Evolutionary conservation across 1,140 invertebrate genomes (phyloP), one percentile per base, ranked within the genome.

Genomic region (Apis florea): DNA sequence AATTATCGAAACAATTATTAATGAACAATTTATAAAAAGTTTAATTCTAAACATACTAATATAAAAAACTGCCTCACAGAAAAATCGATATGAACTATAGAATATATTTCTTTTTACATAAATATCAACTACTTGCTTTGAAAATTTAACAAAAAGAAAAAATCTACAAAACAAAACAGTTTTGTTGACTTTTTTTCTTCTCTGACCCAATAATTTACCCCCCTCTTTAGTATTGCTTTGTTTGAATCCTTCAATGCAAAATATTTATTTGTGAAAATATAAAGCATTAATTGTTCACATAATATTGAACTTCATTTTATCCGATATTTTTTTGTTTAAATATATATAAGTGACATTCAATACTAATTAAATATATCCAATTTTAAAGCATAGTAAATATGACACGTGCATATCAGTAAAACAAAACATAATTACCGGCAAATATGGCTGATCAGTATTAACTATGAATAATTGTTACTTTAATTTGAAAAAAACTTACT

Each of bases 401-500:
- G 15, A 73, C 69, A 72, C 49, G 54, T 67, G 69, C 53, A 59
- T 56, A 56, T 58, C 31, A 24, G 15, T 51, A 56, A 59, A 58
- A 73, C 66, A 68, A 79, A 79, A 19, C n/a, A 19, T 10, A 56
- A 31, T 72, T 73, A 56, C 82, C 77, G 82, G 71, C 53, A 81
- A 75, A 70, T 15, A 83, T 59, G 71, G 53, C 56, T 2, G 51
- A 75, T 56, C 31, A 12, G 0, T 75, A 69, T 75, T 63, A 40
- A 64, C 19, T 8, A 11, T 8, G 19, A 56, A 40, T 51, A n/a
- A 74, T 63, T 40, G 17, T 17, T 8, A 31, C 1, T 24, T 24
- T 59, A 49, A 19, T 69, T 53, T 69, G 31, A 3, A 75, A 9
- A 11, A 3, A 53, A 83, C 78, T 81, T 75, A 83, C 82, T 5